Conservation (phyloP, 2,797 vertebrate genomes). For the Acomys russatus region DNA sequence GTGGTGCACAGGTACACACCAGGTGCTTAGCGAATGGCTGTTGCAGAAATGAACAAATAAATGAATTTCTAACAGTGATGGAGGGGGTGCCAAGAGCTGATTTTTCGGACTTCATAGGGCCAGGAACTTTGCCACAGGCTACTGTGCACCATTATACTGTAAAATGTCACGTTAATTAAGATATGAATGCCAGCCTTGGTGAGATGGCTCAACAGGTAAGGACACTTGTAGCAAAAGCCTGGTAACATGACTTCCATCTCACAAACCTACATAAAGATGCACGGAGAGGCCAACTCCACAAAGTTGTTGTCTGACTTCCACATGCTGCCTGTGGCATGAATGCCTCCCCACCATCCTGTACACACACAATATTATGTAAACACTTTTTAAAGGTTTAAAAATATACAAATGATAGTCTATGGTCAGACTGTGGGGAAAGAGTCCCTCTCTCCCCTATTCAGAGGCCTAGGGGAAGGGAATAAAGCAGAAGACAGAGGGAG, state of each 20-base stretch:
- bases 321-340: background rate
- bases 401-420: too few species aligned
- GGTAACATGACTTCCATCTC: background rate
- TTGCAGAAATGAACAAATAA: background rate
- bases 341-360: background rate
- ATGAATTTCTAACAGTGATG: conserved; percentile 22
- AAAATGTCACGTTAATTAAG: conserved; percentile 6
- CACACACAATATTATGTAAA: background rate
- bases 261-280: background rate
- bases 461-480: too few species aligned
- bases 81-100: background rate
- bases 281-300: background rate
- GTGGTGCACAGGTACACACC: background rate
- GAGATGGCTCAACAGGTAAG: background rate
- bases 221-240: background rate
- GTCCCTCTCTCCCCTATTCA: too few species aligned
- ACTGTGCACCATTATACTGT: background rate
- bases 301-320: background rate
- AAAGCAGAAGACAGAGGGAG: too few species aligned
- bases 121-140: background rate
- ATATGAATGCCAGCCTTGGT: background rate
- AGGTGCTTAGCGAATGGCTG: background rate
- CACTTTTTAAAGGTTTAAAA: background rate
- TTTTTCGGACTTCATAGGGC: background rate
- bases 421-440: too few species aligned